Conservation (phyloP, 2,888 invertebrate genomes). For the Orthonychiurus folsomi region DNA sequence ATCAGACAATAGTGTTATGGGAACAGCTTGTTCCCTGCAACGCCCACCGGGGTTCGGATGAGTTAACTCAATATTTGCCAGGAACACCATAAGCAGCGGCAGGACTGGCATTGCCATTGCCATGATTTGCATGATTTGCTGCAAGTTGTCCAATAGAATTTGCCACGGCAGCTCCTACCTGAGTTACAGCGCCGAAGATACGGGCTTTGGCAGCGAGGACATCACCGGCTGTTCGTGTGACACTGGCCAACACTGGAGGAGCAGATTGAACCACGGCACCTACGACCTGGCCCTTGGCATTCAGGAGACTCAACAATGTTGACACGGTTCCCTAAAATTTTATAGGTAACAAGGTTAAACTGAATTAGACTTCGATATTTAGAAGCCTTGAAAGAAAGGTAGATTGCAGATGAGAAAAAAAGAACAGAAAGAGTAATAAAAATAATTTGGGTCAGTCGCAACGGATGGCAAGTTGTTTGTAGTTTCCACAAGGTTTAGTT, state of each 20-base stretch:
- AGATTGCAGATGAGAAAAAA: background rate
- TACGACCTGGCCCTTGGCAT: slow-evolving; percentile 41
- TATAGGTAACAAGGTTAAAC: background rate
- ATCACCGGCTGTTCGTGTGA: slow-evolving; percentile 40
- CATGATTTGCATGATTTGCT: slow-evolving; percentile 36
- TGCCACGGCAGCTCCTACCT: slow-evolving; percentile 41
- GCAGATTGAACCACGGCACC: slow-evolving; percentile 41
- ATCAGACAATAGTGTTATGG: slow-evolving; percentile 5
- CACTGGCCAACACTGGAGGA: slow-evolving; percentile 40
- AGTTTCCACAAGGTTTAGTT: background rate
- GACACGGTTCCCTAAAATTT: slow-evolving; percentile 39
- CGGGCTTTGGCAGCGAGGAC: slow-evolving; percentile 40
- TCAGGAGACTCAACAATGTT: slow-evolving; percentile 39
- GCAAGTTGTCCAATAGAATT: slow-evolving; percentile 40
- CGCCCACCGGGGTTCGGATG: no score
- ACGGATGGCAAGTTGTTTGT: background rate
- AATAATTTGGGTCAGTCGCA: background rate
- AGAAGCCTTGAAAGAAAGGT: background rate
- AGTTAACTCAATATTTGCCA: slow-evolving; percentile 25
- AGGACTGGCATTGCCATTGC: slow-evolving; percentile 9
- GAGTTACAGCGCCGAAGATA: slow-evolving; percentile 41
- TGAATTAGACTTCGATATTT: background rate
- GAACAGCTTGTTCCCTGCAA: slow-evolving; percentile 11
- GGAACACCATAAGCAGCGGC: slow-evolving; percentile 26
- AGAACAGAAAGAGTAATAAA: no score